Evolutionary conservation across 2,113 vertebrate genomes (phyloP).

Genomic region (Danionella cerebrum): DNA sequence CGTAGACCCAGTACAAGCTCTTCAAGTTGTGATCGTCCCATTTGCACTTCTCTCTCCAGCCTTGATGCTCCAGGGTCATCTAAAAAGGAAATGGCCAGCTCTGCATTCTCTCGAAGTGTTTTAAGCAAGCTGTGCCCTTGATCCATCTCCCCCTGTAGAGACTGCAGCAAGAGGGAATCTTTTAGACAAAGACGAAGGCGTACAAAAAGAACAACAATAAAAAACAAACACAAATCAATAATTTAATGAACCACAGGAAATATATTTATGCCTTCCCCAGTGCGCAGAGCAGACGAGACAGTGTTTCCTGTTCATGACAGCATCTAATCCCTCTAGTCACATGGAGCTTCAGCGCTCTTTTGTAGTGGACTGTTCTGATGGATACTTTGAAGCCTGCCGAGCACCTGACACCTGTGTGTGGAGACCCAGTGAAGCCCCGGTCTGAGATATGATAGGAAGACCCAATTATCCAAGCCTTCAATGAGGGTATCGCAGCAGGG

Average conservation of each 20-base stretch:
- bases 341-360: constrained; percentile 17
- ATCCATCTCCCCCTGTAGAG: constrained; percentile 77
- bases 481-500: constrained; percentile 51
- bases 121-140: constrained; percentile 83
- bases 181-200: neutral
- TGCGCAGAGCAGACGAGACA: neutral
- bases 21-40: constrained; percentile 72
- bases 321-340: neutral
- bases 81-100: constrained; percentile 73
- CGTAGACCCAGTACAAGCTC: constrained; percentile 75
- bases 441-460: constrained; percentile 60
- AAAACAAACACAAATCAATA: constrained; percentile 1
- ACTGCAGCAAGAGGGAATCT: constrained; percentile 38
- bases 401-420: constrained; percentile 50
- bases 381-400: constrained; percentile 58
- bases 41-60: constrained; percentile 72
- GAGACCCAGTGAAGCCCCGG: constrained; percentile 41
- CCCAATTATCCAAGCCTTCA: constrained; percentile 66
- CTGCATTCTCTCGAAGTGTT: constrained; percentile 79
- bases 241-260: neutral
- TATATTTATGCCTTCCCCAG: neutral
- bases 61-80: constrained; percentile 68
- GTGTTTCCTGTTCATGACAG: neutral
- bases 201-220: neutral
- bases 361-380: constrained; percentile 16